Evolutionary conservation across 2,888 invertebrate species (phyloP).

Genomic region (Chorisops tibialis): DNA sequence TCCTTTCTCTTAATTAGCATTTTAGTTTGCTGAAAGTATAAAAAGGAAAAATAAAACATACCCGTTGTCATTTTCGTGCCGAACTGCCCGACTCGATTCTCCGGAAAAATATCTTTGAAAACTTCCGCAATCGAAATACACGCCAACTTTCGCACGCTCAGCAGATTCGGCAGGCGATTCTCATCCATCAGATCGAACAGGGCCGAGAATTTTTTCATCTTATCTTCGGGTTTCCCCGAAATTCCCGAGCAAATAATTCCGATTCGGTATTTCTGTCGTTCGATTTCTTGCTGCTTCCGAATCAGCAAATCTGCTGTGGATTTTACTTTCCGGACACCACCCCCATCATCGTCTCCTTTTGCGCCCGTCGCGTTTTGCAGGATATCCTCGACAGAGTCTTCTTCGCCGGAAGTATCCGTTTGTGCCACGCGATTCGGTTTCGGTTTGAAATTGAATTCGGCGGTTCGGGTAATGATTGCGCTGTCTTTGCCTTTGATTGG

Average conservation of each 20-base stretch:
- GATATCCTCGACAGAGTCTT: constrained; percentile 40
- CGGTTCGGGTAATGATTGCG: constrained; percentile 58
- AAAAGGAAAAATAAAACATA: no score
- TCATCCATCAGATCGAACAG: constrained; percentile 75
- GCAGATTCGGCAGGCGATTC: constrained; percentile 64
- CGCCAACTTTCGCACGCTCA: constrained; percentile 73
- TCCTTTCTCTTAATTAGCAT: no score
- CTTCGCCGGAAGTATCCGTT: constrained; percentile 46
- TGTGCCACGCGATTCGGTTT: constrained; percentile 42
- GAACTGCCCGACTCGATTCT: constrained; percentile 77
- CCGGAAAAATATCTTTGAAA: constrained; percentile 89
- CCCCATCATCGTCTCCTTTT: constrained; percentile 42
- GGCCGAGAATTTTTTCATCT: constrained; percentile 71
- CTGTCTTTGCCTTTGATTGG: constrained; percentile 84
- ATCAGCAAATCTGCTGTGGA: constrained; percentile 72
- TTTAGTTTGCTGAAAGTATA: no score
- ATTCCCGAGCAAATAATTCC: constrained; percentile 77
- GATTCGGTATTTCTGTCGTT: constrained; percentile 74
- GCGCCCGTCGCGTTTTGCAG: constrained; percentile 40
- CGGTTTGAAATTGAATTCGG: constrained; percentile 56
- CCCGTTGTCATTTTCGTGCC: constrained; percentile 68
- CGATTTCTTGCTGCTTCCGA: constrained; percentile 67
- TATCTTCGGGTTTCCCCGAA: constrained; percentile 81
- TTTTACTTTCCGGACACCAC: constrained; percentile 55
- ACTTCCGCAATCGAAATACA: constrained; percentile 81